These are phyloP conservation scores for Aegithalos caudatus DNA, from an alignment of 2,113 vertebrate species.

Conservation along the genomic window DNA sequence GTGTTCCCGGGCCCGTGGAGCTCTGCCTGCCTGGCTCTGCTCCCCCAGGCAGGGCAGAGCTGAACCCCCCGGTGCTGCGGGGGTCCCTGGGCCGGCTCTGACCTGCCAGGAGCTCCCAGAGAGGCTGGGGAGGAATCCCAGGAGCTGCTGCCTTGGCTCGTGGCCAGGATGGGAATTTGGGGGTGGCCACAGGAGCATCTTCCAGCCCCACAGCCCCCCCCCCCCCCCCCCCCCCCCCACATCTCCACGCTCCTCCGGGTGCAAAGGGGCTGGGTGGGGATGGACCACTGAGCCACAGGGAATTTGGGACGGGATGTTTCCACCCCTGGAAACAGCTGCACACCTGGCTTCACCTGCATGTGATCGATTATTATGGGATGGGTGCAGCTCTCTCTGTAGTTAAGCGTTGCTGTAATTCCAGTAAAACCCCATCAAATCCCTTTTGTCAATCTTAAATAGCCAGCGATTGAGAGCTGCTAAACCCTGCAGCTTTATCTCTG, in stretches of 20 bases:
- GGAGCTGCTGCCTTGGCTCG: neutral
- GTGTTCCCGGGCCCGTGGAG: neutral
- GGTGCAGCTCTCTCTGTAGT: accelerated
- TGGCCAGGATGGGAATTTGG: neutral
- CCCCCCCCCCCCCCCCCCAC: no score
- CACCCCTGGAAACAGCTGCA: neutral
- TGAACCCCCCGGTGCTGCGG: no score
- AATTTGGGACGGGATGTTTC: accelerated
- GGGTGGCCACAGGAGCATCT: neutral
- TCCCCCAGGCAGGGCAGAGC: no score
- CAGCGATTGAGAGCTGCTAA: neutral
- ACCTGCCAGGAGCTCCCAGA: neutral
- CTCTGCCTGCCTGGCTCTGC: neutral
- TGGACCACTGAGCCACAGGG: accelerated
- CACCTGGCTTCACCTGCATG: accelerated
- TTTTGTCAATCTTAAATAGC: neutral
- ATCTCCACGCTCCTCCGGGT: no score
- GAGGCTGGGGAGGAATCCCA: neutral
- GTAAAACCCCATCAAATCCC: accelerated
- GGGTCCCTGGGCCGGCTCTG: no score
- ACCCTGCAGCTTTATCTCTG: neutral
- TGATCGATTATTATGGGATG: accelerated
- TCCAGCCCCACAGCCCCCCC: no score
- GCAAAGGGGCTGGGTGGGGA: neutral
- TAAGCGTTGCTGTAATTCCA: neutral